Base-by-base conservation (phyloP, 2,888 invertebrate genomes). In the Chironomus tentans region DNA sequence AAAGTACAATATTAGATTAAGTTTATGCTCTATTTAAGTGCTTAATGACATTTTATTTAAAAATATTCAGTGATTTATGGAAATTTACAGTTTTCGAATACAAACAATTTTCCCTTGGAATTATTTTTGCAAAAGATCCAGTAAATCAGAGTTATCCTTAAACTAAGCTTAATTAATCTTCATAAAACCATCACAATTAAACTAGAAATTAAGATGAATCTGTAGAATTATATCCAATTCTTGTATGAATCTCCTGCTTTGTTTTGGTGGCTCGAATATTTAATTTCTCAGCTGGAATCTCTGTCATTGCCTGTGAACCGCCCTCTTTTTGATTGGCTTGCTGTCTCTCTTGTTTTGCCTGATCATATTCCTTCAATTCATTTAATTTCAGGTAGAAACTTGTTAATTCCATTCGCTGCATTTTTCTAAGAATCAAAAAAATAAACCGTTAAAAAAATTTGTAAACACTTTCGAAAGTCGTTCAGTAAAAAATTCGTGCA, bases 361-460 rank as follows among this genome's bases (percentile, higher is more conserved):
- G 70, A n/a, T 76, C 76, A 62, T 76, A 76, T 65, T 76, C 76
- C 15, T 76, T 76, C 24, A 76, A 38, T 12, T 76, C 76, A 28
- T 56, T 70, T 0, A 76, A 15, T 24, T 76, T 76, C 6, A 76
- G 50, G 7, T 47, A 65, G 56, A 76, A 76, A 62, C 70, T 70
- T n/a, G 70, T 70, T 15, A 76, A 28, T n/a, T 76, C 71, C 47
- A 70, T 61, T 62, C 68, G 47, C 7, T 70, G 50, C 76, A 76
- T 76, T 2, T 68, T 68, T 56, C n/a, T 15, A 7, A 4, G 18
- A 18, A 50, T 4, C 3, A 21, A n/a, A n/a, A n/a, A n/a, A 12
- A 65, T 24, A 24, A 21, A 24, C 22, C 65, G 65, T 65, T 65
- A 65, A 65, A n/a, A n/a, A n/a, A 38, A 22, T 65, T 65, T 21